These are phyloP conservation scores for Alviniconcha marisindica DNA, from an alignment of 1,140 invertebrate species.

Conservation along the genomic window DNA sequence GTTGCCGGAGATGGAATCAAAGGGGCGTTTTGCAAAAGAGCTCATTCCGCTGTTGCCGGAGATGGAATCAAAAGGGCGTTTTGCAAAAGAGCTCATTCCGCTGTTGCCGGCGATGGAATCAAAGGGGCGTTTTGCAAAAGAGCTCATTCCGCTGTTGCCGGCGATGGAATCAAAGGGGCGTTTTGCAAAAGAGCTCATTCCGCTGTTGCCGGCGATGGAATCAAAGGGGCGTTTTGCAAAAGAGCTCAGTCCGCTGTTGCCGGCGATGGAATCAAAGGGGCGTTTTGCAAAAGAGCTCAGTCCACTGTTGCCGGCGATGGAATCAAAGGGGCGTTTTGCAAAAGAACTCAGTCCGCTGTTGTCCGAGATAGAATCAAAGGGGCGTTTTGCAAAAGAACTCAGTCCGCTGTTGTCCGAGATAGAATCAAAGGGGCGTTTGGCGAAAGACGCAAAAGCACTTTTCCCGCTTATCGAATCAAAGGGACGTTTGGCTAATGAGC, in stretches of 20 bases:
- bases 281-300: conserved; percentile 32
- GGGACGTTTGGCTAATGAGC: no score
- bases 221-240: conserved; percentile 42
- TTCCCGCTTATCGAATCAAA: no score
- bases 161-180: conserved; percentile 37
- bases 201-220: conserved; percentile 26
- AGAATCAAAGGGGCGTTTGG: conserved; percentile 46
- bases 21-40: conserved; percentile 33
- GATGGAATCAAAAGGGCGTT: conserved; percentile 38
- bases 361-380: conserved; percentile 36
- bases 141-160: background rate
- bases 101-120: conserved; percentile 35
- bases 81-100: conserved; percentile 19
- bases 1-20: conserved; percentile 43
- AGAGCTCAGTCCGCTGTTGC: background rate
- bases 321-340: conserved; percentile 40
- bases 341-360: conserved; percentile 18
- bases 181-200: conserved; percentile 26
- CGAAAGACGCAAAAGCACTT: no score
- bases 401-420: conserved; percentile 33
- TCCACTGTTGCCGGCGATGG: conserved; percentile 17
- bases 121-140: conserved; percentile 32
- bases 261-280: conserved; percentile 31
- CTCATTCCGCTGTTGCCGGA: conserved; percentile 4
- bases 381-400: conserved; percentile 36